These are phyloP conservation scores for Malacoctenus gilli DNA, from an alignment of 2,797 vertebrate species.

Conservation along the genomic window DNA sequence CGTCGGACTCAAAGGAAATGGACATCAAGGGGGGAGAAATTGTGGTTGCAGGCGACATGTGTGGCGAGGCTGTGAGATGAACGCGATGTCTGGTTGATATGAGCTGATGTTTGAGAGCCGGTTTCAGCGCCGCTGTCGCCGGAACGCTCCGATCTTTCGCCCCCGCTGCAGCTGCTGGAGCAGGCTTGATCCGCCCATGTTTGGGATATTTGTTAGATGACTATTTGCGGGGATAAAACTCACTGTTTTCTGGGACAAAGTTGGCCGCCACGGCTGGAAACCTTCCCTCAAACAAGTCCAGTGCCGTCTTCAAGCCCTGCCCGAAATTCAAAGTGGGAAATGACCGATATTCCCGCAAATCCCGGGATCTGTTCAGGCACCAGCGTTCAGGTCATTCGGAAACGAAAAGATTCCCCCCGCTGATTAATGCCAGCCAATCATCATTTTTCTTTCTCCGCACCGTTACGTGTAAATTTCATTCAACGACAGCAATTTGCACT, in stretches of 20 bases:
- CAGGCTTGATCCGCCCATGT: neutral
- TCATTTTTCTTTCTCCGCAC: too few species aligned
- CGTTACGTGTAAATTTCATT: neutral
- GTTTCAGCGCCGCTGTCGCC: neutral
- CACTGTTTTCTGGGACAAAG: too few species aligned
- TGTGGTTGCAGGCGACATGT: neutral
- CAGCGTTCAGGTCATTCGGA: neutral
- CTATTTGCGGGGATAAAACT: too few species aligned
- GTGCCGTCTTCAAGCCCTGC: too few species aligned
- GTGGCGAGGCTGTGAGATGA: neutral
- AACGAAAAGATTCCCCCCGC: neutral
- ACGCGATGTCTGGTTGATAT: neutral
- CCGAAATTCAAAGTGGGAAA: too few species aligned
- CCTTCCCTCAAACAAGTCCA: too few species aligned
- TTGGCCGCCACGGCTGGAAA: too few species aligned
- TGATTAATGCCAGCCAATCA: conserved; percentile 3
- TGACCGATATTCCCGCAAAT: too few species aligned
- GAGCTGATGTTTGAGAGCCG: neutral
- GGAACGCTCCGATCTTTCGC: neutral
- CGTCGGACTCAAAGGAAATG: neutral
- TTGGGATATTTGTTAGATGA: too few species aligned
- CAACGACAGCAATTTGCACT: conserved; percentile 6
- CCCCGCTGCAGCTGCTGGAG: neutral
- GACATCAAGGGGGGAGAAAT: neutral
- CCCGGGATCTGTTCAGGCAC: too few species aligned